Evolutionary conservation across 2,888 invertebrate genomes (phyloP).

Genomic region (Acanthosoma haemorrhoidale): DNA sequence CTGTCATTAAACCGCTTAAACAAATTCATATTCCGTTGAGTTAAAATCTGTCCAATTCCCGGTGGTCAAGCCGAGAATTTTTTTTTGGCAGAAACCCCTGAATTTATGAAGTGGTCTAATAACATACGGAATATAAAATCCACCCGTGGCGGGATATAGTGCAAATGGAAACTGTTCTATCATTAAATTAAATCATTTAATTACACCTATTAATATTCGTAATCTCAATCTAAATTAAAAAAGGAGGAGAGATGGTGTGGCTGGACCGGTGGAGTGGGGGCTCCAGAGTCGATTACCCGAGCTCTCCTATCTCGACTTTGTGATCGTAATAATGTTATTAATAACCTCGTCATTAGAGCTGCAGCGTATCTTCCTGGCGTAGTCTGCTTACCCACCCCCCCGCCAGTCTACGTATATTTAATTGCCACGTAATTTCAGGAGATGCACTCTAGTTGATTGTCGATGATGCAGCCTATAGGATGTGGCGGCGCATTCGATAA

Average conservation of each 20-base stretch:
- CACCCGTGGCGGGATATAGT: slow-evolving; percentile 27
- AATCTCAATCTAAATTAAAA: slow-evolving; percentile 40
- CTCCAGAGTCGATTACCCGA: slow-evolving; percentile 1
- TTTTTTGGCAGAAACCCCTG: slow-evolving; percentile 12
- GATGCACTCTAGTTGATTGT: too few relatives aligned
- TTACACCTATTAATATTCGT: slow-evolving; percentile 39
- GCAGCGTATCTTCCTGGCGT: slow-evolving; percentile 23
- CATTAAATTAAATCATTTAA: slow-evolving; percentile 40
- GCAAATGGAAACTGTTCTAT: slow-evolving; percentile 39
- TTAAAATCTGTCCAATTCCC: too few relatives aligned
- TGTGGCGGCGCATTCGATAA: too few relatives aligned
- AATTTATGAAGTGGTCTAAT: slow-evolving; percentile 25
- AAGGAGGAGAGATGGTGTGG: slow-evolving; percentile 28
- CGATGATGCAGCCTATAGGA: too few relatives aligned
- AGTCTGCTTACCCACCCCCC: too few relatives aligned
- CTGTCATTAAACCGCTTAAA: too few relatives aligned
- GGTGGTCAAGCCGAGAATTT: too few relatives aligned
- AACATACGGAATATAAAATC: background rate
- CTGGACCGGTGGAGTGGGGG: background rate
- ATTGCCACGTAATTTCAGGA: too few relatives aligned
- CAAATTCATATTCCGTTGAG: too few relatives aligned
- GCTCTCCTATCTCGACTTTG: slow-evolving; percentile 29
- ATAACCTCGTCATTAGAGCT: slow-evolving; percentile 34
- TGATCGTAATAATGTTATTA: slow-evolving; percentile 40
- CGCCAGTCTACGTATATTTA: too few relatives aligned